Conservation (phyloP, 2,797 vertebrate species). For the Zenarchopterus dispar region DNA sequence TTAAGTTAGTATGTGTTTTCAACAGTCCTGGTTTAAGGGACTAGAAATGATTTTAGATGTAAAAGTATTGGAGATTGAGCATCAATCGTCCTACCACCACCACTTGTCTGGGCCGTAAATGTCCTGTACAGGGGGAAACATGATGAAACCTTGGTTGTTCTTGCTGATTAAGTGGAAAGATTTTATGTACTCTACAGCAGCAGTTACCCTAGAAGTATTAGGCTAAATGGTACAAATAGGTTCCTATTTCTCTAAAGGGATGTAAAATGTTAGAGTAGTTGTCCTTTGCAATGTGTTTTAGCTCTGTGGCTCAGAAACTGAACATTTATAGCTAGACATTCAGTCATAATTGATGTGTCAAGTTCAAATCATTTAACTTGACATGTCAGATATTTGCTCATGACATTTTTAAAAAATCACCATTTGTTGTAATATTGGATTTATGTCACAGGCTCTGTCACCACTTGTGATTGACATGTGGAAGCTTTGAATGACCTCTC, state of each 20-base stretch:
- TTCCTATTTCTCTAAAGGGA: background rate
- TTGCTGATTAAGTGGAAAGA: no score
- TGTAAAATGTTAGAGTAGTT: slow-evolving; percentile 16
- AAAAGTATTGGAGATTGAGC: no score
- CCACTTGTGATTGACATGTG: slow-evolving; percentile 16
- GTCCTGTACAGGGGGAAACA: no score
- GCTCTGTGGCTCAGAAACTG: background rate
- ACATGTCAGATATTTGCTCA: slow-evolving; percentile 14
- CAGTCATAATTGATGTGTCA: slow-evolving; percentile 31
- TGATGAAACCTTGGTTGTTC: no score
- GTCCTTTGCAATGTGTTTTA: background rate
- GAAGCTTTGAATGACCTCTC: background rate
- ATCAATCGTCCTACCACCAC: no score
- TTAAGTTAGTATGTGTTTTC: no score
- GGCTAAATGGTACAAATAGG: no score
- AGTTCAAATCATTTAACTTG: slow-evolving; percentile 25
- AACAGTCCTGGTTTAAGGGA: no score
- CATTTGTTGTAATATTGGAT: slow-evolving; percentile 40
- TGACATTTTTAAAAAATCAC: slow-evolving; percentile 31
- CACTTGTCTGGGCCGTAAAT: no score
- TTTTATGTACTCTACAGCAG: no score
- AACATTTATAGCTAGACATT: background rate
- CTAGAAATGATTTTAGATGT: no score
- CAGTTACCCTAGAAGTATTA: no score
- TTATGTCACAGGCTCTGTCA: slow-evolving; percentile 23